These are phyloP conservation scores for Syngnathus typhle DNA, from an alignment of 2,113 vertebrate species.

Conservation along the genomic window DNA sequence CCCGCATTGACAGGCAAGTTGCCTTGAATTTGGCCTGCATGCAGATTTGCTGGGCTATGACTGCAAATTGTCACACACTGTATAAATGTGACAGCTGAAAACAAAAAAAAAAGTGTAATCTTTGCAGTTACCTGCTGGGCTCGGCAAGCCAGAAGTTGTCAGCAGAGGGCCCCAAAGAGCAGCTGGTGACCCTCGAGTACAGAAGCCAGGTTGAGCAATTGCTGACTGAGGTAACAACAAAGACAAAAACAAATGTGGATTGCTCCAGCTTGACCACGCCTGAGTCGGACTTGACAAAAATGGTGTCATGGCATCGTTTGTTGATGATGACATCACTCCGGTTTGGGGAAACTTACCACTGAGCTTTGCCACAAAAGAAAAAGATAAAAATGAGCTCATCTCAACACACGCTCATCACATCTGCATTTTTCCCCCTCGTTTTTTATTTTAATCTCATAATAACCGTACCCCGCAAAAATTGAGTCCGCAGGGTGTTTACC, in stretches of 20 bases:
- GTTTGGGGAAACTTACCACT: too few species aligned
- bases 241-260: not conserved
- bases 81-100: too few species aligned
- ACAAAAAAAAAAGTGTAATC: not conserved
- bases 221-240: slow-evolving; percentile 58
- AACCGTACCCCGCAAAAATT: not conserved
- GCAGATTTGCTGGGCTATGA: too few species aligned
- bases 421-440: not conserved
- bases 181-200: slow-evolving; percentile 67
- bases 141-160: slow-evolving; percentile 59
- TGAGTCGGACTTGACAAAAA: not conserved
- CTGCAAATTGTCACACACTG: too few species aligned
- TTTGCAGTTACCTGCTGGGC: slow-evolving; percentile 66
- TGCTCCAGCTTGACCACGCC: not conserved
- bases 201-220: slow-evolving; percentile 56
- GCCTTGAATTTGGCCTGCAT: not conserved
- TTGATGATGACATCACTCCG: not conserved
- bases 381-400: not conserved
- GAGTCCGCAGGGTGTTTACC: not conserved
- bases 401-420: not conserved
- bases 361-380: too few species aligned
- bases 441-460: not conserved
- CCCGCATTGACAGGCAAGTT: slow-evolving; percentile 64
- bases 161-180: slow-evolving; percentile 54
- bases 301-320: not conserved